Evolutionary conservation across 2,888 invertebrate genomes (phyloP), one percentile per base, ranked within the genome.

Genomic region (Meteorus colon): DNA sequence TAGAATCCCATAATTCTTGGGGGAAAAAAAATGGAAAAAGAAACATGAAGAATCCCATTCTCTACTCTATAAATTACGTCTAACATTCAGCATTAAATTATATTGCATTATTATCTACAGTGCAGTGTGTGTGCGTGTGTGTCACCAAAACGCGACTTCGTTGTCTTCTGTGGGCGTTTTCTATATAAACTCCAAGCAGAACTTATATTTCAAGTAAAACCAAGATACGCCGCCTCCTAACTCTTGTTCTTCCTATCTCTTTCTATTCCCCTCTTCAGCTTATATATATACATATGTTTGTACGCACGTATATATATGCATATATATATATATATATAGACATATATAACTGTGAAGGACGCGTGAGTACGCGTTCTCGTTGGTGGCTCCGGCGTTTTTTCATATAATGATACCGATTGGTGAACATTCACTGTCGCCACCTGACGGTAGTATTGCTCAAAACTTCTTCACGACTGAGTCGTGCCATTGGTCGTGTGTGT

Each of bases 391-490:
- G 59, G 19, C 31, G 59, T n/a, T 70, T 14, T 59, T 6, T 41
- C 19, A 70, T 41, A 12, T 41, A 41, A 41, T 34, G 34, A 34
- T 70, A 70, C 69, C 70, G 75, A 71, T 68, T 72, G 73, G 62
- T 77, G 71, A 62, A 72, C 69, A 66, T 69, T 76, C 72, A 60
- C 55, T 74, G 69, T n/a, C 72, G 72, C 70, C 73, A 74, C 76
- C 66, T 75, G 67, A 66, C 65, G 59, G 70, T 51, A 59, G 63
- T 62, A n/a, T 29, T 27, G 19, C 48, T 45, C 74, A 48, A 70
- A 65, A 34, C 65, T 19, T 41, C 65, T 34, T 37, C 2, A 19
- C 19, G 16, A 19, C 19, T 24, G 37, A 41, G 65, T 34, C 31
- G 62, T 29, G 62, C 55, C n/a, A 19, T 55, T 55, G 19, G 55